Evolutionary conservation across 2,888 invertebrate genomes (phyloP).

Genomic region (Melinaea marsaeus): DNA sequence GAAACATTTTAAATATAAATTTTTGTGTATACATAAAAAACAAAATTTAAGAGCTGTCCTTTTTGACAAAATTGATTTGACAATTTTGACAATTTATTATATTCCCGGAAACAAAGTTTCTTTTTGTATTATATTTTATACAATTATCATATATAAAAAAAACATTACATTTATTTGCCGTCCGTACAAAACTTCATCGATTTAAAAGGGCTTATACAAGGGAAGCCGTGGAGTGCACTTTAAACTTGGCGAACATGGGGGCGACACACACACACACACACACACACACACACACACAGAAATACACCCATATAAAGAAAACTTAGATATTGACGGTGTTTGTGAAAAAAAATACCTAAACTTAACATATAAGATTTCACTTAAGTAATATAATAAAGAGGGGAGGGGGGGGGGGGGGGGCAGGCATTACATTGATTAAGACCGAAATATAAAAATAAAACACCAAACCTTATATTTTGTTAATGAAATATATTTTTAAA

Average conservation of each 20-base stretch:
- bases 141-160: neutral
- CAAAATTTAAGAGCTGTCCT: neutral
- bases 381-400: too few relatives aligned
- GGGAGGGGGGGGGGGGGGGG: too few relatives aligned
- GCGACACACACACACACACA: neutral
- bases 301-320: neutral
- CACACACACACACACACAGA: neutral
- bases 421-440: too few relatives aligned
- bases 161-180: constrained; percentile 3
- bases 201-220: constrained; percentile 21
- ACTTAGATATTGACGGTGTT: neutral
- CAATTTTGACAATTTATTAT: too few relatives aligned
- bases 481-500: too few relatives aligned
- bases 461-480: too few relatives aligned
- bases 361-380: too few relatives aligned
- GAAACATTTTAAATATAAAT: neutral
- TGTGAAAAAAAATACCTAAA: too few relatives aligned
- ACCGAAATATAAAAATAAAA: too few relatives aligned
- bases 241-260: constrained; percentile 13
- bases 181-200: constrained; percentile 22
- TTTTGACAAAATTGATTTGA: too few relatives aligned
- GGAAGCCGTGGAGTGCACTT: constrained; percentile 24
- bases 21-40: neutral
- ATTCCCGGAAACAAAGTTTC: too few relatives aligned
- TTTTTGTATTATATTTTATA: too few relatives aligned